A percentile compares a stretch with the other conserved stretches of the same genome.
Conservation (phyloP, 2,797 vertebrate species). For the Ambastaia sidthimunki region DNA sequence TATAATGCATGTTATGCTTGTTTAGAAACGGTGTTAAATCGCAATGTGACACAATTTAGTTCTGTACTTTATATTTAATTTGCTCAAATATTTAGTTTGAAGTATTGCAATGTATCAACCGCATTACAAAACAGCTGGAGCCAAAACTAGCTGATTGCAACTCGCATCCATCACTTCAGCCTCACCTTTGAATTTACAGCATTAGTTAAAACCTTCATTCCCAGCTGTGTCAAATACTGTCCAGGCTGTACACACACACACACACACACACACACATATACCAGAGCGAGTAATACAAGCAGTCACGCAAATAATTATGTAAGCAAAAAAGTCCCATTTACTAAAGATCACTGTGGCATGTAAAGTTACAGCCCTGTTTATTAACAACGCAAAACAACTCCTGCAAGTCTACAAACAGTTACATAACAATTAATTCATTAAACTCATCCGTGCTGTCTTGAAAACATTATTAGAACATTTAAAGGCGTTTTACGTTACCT, state of each 20-base stretch:
- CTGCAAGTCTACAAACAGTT: background rate
- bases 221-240: background rate
- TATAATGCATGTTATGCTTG: background rate
- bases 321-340: background rate
- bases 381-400: background rate
- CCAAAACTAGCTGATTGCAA: background rate
- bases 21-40: background rate
- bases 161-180: background rate
- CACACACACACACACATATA: background rate
- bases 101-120: background rate
- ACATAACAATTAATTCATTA: slow-evolving; percentile 4
- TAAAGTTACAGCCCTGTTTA: background rate
- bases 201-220: background rate
- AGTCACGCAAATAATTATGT: background rate
- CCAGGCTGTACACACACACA: too few species aligned
- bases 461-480: slow-evolving; percentile 4
- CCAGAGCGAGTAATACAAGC: background rate
- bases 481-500: slow-evolving; percentile 69
- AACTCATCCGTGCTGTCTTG: background rate
- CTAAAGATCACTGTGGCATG: background rate
- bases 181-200: background rate
- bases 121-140: background rate
- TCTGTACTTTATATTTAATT: background rate
- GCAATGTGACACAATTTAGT: background rate
- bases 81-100: background rate